Evolutionary conservation across 2,888 invertebrate species (phyloP), one percentile per base, ranked within the genome.

Genomic region (Ischnura elegans): DNA sequence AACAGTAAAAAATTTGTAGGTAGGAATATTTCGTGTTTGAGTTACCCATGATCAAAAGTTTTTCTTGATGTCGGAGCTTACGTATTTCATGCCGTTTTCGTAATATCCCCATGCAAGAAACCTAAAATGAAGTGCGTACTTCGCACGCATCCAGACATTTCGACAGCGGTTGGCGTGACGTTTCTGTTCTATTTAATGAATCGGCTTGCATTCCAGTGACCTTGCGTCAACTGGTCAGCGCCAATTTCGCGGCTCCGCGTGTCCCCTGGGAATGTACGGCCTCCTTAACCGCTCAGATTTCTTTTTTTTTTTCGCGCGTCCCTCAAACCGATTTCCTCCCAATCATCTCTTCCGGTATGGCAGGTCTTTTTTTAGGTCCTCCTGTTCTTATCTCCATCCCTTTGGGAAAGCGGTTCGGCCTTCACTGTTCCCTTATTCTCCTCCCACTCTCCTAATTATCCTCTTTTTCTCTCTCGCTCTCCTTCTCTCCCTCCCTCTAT

Each of bases 271-370:
- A 76, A 29, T 36, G 36, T 36, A 76, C 76, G 16, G 76, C 16
- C 76, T 21, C 19, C 25, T 36, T 25, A 13, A 10, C 36, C 76
- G 36, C 36, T 36, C 3, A 3, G 16, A 66, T 8, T 1, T 36
- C 36, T 76, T 61, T 10, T 13, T 19, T 51, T 51, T 51, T 51
- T 51, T 87, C 61, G 55, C 87, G 55, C 36, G n/a, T 29, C 61
- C 42, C 55, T 55, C 42, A 51, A 29, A 36, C 76, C 76, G 76
- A 76, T 55, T 55, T 55, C 61, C 90, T 61, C 36, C 76, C 36
- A 76, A 76, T 76, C 76, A 76, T 76, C 51, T 90, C 45, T 66
- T 61, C 61, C 90, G 55, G 61, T 42, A 61, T 61, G 90, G 90
- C 42, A 61, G 42, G 55, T 87, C 87, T 87, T 55, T 87, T 55